Conservation (phyloP, 2,888 invertebrate genomes). For the Acanthosepion lycidas region DNA sequence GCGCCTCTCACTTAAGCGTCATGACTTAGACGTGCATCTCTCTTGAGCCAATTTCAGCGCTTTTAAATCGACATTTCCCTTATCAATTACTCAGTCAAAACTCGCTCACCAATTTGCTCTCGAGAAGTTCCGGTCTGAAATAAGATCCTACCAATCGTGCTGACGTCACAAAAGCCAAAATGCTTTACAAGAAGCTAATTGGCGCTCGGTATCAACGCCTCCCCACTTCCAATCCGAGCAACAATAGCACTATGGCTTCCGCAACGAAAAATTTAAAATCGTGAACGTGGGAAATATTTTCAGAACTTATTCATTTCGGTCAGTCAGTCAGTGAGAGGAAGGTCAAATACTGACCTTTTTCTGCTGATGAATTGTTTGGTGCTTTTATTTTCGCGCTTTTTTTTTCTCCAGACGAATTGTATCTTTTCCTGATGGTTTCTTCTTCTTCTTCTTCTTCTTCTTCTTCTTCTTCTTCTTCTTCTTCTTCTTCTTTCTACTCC, state of each 20-base stretch:
- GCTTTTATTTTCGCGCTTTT: too few relatives aligned
- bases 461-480: too few relatives aligned
- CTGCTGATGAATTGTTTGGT: neutral
- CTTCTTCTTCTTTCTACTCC: too few relatives aligned
- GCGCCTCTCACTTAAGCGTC: too few relatives aligned
- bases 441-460: too few relatives aligned
- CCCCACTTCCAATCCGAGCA: neutral
- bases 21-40: neutral
- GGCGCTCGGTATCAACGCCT: neutral
- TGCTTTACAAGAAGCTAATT: neutral
- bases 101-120: neutral
- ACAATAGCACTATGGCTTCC: neutral
- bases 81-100: conserved; percentile 9
- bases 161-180: conserved; percentile 33
- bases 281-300: neutral
- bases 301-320: conserved; percentile 14
- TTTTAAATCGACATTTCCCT: conserved; percentile 24
- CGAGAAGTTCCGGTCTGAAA: neutral
- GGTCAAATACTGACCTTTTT: conserved; percentile 9
- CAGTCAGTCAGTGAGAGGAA: neutral
- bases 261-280: neutral
- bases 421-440: too few relatives aligned
- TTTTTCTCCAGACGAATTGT: too few relatives aligned
- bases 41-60: neutral
- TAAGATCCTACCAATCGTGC: neutral